Conservation (phyloP, 2,113 vertebrate species). For the Chinchilla lanigera region DNA sequence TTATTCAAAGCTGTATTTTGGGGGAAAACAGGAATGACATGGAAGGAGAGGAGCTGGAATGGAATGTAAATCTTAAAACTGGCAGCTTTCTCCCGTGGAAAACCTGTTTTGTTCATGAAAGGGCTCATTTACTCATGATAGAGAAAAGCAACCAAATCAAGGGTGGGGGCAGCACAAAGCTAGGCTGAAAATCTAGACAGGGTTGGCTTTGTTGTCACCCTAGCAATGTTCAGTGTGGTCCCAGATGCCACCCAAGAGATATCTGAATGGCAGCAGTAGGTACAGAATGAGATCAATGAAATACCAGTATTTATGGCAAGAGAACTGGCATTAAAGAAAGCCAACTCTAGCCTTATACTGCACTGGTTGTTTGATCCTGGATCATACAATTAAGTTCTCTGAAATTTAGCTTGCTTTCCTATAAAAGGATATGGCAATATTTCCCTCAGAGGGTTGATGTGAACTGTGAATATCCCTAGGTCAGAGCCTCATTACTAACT, state of each 20-base stretch:
- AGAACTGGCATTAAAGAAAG: not conserved
- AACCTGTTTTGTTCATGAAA: not conserved
- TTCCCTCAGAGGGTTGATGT: not conserved
- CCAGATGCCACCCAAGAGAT: not conserved
- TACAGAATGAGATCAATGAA: not conserved
- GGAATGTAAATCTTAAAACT: not conserved
- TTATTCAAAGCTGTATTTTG: not conserved
- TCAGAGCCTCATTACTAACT: not conserved
- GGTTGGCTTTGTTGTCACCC: not conserved
- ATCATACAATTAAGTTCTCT: not conserved
- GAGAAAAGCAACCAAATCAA: not conserved
- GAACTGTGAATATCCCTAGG: not conserved
- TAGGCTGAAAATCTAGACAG: not conserved
- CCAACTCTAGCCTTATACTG: not conserved
- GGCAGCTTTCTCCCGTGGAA: not conserved
- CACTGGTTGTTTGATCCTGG: not conserved
- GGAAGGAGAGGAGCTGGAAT: not conserved
- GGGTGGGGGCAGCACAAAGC: not conserved
- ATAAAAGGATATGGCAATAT: not conserved
- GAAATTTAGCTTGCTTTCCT: slow-evolving; percentile 1
- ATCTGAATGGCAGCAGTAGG: not conserved
- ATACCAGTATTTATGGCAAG: not conserved
- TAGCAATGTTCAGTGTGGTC: fast-evolving
- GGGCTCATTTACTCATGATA: not conserved
- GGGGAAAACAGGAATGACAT: fast-evolving